Percentiles rank a stretch among this genome's conserved stretches.
These are phyloP conservation scores for Otus scops DNA, from an alignment of 2,797 vertebrate species.

Conservation along the genomic window DNA sequence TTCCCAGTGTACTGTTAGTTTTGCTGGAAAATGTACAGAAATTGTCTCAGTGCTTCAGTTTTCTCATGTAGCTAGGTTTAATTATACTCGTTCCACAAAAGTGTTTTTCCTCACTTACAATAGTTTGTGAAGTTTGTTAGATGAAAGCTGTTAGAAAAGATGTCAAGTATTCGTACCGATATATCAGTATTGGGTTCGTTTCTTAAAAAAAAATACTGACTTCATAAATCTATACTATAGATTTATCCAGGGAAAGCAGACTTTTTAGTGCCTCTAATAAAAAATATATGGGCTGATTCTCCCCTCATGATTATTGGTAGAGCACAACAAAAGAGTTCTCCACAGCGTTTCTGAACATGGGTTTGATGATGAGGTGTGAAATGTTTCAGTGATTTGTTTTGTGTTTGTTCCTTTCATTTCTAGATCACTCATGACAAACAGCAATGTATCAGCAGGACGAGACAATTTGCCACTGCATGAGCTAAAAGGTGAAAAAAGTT, in stretches of 20 bases:
- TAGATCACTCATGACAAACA: constrained; percentile 62
- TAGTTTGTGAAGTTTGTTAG: background rate
- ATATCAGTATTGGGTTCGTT: background rate
- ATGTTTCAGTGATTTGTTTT: constrained; percentile 67
- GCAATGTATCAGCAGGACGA: constrained; percentile 57
- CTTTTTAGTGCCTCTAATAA: constrained; percentile 37
- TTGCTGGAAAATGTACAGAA: background rate
- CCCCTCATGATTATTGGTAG: constrained; percentile 5
- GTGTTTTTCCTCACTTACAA: background rate
- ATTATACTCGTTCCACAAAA: background rate
- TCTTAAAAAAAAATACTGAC: background rate
- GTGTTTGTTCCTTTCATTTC: constrained; percentile 65
- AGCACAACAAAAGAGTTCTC: constrained; percentile 45
- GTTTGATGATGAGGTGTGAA: constrained; percentile 61
- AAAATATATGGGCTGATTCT: constrained; percentile 20
- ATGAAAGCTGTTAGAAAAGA: background rate
- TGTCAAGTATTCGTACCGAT: background rate
- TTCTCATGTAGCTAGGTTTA: background rate
- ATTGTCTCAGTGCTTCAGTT: background rate
- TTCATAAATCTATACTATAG: background rate
- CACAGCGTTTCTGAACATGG: constrained; percentile 3
- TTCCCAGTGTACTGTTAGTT: background rate
- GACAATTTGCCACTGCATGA: constrained; percentile 43
- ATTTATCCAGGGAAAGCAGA: background rate
- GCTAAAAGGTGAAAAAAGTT: constrained; percentile 48